Percentiles rank a stretch among this genome's conserved stretches.
These are phyloP conservation scores for Meandrina meandrites DNA, from an alignment of 92 coral and sea anemone genomes.

Conservation along the genomic window DNA sequence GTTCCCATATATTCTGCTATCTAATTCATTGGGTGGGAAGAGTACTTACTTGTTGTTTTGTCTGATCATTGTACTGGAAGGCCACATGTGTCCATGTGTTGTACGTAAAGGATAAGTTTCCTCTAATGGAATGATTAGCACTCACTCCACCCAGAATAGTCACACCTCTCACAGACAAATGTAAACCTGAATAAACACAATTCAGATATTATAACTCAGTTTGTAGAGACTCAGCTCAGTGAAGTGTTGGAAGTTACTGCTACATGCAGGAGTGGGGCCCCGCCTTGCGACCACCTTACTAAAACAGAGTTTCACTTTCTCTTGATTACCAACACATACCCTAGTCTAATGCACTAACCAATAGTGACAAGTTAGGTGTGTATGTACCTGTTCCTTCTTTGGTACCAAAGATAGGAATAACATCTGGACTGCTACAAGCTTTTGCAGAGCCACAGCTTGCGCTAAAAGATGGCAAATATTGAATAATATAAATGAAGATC, in stretches of 20 bases:
- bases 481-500: background rate
- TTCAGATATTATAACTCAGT: background rate
- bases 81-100: slow-evolving; percentile 61
- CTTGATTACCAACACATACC: too few species aligned
- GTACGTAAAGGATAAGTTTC: slow-evolving; percentile 41
- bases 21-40: background rate
- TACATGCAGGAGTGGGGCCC: too few species aligned
- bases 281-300: too few species aligned
- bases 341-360: too few species aligned
- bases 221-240: background rate
- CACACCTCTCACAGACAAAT: slow-evolving; percentile 33
- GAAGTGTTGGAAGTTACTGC: too few species aligned
- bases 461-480: slow-evolving; percentile 1
- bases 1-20: too few species aligned
- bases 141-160: slow-evolving; percentile 25
- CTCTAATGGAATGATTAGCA: background rate
- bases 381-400: slow-evolving; percentile 35
- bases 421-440: slow-evolving; percentile 40
- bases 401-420: slow-evolving; percentile 44
- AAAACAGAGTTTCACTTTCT: too few species aligned
- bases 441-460: slow-evolving; percentile 41
- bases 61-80: slow-evolving; percentile 45
- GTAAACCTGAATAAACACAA: slow-evolving; percentile 10
- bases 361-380: background rate
- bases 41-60: slow-evolving; percentile 31